Conservation (phyloP, 2,113 vertebrate genomes). For the Nibea coibor region DNA sequence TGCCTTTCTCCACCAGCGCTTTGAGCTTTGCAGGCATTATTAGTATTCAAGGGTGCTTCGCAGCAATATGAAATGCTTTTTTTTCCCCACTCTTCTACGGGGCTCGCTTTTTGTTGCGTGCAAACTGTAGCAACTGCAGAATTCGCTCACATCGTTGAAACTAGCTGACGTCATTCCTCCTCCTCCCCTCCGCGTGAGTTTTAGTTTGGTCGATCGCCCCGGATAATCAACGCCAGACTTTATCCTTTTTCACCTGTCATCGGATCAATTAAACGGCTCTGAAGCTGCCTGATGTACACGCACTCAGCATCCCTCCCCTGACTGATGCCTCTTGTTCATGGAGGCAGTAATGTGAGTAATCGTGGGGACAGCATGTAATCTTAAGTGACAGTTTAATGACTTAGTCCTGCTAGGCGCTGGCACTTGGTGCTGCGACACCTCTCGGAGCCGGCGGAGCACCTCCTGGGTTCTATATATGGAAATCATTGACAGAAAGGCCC, state of each 20-base stretch:
- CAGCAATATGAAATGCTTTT: slow-evolving; percentile 72
- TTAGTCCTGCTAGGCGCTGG: slow-evolving; percentile 70
- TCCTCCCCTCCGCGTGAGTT: slow-evolving; percentile 12
- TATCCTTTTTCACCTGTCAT: slow-evolving; percentile 57
- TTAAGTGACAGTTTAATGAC: slow-evolving; percentile 83
- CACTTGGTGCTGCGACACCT: slow-evolving; percentile 66
- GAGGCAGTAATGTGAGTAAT: slow-evolving; percentile 76
- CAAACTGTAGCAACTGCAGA: slow-evolving; percentile 46
- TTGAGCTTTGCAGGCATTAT: slow-evolving; percentile 74
- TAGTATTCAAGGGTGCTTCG: slow-evolving; percentile 77
- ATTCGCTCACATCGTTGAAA: slow-evolving; percentile 46
- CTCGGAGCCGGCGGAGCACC: slow-evolving; percentile 51
- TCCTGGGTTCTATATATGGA: slow-evolving; percentile 77
- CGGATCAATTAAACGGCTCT: slow-evolving; percentile 59
- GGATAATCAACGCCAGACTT: slow-evolving; percentile 49
- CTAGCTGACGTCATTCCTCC: not conserved
- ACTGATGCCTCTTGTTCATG: slow-evolving; percentile 66
- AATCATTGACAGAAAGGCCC: slow-evolving; percentile 69
- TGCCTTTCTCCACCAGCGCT: slow-evolving; percentile 64
- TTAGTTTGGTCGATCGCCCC: slow-evolving; percentile 48
- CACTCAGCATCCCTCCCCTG: slow-evolving; percentile 54
- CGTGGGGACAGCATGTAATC: slow-evolving; percentile 79
- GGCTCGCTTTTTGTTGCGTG: slow-evolving; percentile 35
- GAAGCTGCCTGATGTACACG: slow-evolving; percentile 50
- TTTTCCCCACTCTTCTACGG: slow-evolving; percentile 30